A percentile compares a stretch with the other conserved stretches of the same genome.
Evolutionary conservation across 2,113 vertebrate genomes (phyloP).

Genomic region (Delphinus delphis): DNA sequence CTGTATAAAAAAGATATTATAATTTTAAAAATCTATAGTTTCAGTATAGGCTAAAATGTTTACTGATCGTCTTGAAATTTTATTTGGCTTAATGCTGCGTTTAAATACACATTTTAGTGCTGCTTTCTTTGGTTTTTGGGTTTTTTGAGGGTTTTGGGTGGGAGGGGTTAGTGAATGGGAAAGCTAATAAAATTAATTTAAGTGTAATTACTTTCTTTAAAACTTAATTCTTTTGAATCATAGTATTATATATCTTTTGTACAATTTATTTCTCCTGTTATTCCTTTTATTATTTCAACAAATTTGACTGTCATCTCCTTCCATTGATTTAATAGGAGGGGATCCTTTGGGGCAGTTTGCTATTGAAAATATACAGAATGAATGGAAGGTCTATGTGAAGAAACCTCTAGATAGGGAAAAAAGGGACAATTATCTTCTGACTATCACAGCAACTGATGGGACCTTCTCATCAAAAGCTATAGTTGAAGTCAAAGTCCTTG

Average conservation of each 20-base stretch:
- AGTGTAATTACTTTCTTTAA: neutral
- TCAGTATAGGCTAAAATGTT: neutral
- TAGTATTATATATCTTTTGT: neutral
- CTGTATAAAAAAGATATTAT: neutral
- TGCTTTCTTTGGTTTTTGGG: neutral
- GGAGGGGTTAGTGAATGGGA: neutral
- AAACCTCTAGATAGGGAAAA: slow-evolving; percentile 95
- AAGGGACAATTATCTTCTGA: slow-evolving; percentile 95
- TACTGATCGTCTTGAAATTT: neutral
- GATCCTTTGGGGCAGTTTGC: slow-evolving; percentile 96
- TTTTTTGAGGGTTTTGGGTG: neutral
- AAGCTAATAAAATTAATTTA: neutral
- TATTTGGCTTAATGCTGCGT: neutral
- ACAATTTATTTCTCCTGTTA: neutral
- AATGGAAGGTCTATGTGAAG: slow-evolving; percentile 98
- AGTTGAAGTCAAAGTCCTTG: slow-evolving; percentile 98
- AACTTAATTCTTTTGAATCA: neutral
- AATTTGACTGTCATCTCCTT: slow-evolving; percentile 29
- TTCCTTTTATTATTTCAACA: neutral
- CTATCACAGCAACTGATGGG: slow-evolving; percentile 96
- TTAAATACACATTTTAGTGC: neutral
- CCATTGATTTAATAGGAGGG: slow-evolving; percentile 87
- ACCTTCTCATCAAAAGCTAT: slow-evolving; percentile 93
- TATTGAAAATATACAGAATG: slow-evolving; percentile 93
- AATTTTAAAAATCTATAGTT: neutral